These are phyloP conservation scores for Mesorhabditis sp. DNA, from an alignment of 2,888 invertebrate genomes.

Conservation along the genomic window DNA sequence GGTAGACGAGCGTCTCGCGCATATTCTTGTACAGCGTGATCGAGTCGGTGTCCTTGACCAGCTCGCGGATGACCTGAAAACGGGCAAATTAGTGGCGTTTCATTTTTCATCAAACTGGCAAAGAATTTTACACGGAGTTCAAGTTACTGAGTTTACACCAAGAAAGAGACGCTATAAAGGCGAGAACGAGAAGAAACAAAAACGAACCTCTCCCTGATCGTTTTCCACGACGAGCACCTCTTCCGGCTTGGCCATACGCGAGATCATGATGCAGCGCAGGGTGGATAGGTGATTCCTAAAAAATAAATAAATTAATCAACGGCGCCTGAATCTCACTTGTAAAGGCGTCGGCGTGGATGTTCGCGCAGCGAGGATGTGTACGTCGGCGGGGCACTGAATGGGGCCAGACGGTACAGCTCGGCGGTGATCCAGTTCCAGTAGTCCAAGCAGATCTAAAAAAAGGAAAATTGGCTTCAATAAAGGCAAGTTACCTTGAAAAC, in stretches of 20 bases:
- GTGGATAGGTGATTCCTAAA: constrained; percentile 45
- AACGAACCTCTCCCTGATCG: constrained; percentile 83
- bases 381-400: constrained; percentile 63
- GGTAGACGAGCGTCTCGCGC: constrained; percentile 73
- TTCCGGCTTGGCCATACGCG: constrained; percentile 98
- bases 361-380: constrained; percentile 6
- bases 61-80: constrained; percentile 78
- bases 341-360: constrained; percentile 12
- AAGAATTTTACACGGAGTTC: too few relatives aligned
- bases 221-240: constrained; percentile 99
- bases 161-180: too few relatives aligned
- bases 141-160: too few relatives aligned
- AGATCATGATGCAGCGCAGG: constrained; percentile 94
- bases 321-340: constrained; percentile 9
- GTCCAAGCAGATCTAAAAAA: constrained; percentile 79
- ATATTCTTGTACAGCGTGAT: constrained; percentile 99
- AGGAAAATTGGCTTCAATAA: not conserved
- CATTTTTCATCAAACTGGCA: too few relatives aligned
- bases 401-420: constrained; percentile 84
- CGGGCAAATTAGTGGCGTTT: too few relatives aligned
- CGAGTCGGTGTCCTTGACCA: constrained; percentile 99
- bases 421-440: constrained; percentile 93
- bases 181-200: not conserved
- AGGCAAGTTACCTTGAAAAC: constrained; percentile 74
- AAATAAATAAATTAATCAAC: not conserved